A percentile compares a stretch with the other conserved stretches of the same genome.
Conservation (phyloP, 2,113 vertebrate genomes). For the Erpornis zantholeuca region DNA sequence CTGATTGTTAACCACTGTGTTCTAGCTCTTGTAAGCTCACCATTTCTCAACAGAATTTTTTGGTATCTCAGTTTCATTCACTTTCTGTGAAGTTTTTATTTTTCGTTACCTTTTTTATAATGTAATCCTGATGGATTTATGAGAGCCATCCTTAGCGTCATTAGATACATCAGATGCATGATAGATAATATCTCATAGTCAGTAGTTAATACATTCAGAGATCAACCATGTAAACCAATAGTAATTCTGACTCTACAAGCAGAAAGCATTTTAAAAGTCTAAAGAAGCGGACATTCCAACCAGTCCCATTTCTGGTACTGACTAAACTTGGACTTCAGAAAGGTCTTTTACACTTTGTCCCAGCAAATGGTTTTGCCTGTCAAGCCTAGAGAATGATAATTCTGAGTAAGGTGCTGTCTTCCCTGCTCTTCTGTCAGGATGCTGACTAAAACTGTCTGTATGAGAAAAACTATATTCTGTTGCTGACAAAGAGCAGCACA, state of each 20-base stretch:
- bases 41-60: background rate
- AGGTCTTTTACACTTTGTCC: background rate
- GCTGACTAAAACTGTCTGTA: background rate
- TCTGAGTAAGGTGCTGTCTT: background rate
- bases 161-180: background rate
- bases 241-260: background rate
- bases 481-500: background rate
- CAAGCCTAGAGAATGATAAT: background rate
- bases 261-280: background rate
- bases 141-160: background rate
- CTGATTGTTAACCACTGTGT: background rate
- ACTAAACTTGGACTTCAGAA: background rate
- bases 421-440: background rate
- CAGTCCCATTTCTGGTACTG: background rate
- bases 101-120: background rate
- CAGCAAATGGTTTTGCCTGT: background rate
- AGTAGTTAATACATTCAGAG: background rate
- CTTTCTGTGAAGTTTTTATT: background rate
- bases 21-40: background rate
- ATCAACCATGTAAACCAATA: background rate
- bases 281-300: background rate
- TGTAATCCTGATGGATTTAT: background rate
- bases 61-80: background rate
- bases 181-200: background rate
- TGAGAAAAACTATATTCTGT: conserved; percentile 15